phyloP scores from a whole-genome alignment of 1,140 invertebrate species.

The Carposina sasakii region DNA sequence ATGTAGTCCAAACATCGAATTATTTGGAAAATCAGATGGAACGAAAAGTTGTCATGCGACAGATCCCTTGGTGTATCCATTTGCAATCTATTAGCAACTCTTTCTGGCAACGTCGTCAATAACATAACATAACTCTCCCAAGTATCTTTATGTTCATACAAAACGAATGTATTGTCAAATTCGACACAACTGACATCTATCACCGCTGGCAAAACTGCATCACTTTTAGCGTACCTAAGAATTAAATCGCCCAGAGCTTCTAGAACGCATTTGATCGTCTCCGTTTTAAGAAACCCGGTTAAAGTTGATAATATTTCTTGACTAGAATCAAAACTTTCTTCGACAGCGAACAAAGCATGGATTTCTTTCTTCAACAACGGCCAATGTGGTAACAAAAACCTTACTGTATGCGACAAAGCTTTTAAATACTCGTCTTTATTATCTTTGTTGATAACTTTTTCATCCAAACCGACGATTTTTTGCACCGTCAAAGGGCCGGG shows the following conservation, averaged over 20 bases:
- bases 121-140: slow-evolving; percentile 76
- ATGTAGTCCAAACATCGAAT: slow-evolving; percentile 75
- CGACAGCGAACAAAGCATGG: slow-evolving; percentile 63
- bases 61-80: slow-evolving; percentile 74
- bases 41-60: slow-evolving; percentile 72
- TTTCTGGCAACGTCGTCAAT: slow-evolving; percentile 77
- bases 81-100: slow-evolving; percentile 78
- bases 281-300: slow-evolving; percentile 63
- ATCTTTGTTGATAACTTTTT: slow-evolving; percentile 15
- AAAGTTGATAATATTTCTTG: slow-evolving; percentile 68
- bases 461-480: slow-evolving; percentile 62
- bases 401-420: slow-evolving; percentile 21
- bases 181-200: slow-evolving; percentile 37
- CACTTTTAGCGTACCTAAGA: slow-evolving; percentile 72
- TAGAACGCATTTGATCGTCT: slow-evolving; percentile 32
- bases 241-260: slow-evolving; percentile 59
- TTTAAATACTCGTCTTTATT: slow-evolving; percentile 30
- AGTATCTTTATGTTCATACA: slow-evolving; percentile 23
- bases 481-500: slow-evolving; percentile 78
- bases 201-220: slow-evolving; percentile 71
- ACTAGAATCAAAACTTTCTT: slow-evolving; percentile 70
- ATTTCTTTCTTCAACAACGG: slow-evolving; percentile 53
- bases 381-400: slow-evolving; percentile 36
- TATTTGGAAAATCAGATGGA: slow-evolving; percentile 76
- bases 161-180: slow-evolving; percentile 8